A percentile compares a stretch with the other conserved stretches of the same genome.
phyloP scores from a whole-genome alignment of 1,140 invertebrate species.

The Piezodorus guildinii region DNA sequence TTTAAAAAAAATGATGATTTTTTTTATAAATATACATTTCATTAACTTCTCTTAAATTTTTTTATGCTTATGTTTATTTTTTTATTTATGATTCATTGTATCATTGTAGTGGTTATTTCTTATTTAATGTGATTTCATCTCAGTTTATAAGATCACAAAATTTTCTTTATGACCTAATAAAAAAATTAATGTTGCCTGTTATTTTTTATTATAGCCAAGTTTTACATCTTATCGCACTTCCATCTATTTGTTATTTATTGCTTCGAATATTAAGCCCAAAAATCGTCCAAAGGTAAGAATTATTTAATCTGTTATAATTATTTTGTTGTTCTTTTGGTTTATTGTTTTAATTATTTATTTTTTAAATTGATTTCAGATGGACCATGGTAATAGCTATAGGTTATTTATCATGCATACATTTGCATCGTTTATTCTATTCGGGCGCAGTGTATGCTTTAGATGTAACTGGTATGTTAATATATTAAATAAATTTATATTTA shows the following conservation, averaged over 20 bases:
- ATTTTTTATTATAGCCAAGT: constrained; percentile 50
- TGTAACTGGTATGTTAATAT: constrained; percentile 64
- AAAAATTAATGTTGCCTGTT: no score
- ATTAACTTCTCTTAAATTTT: no score
- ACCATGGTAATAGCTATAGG: constrained; percentile 62
- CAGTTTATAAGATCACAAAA: no score
- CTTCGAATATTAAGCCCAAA: constrained; percentile 48
- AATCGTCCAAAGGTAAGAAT: constrained; percentile 47
- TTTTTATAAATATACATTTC: no score
- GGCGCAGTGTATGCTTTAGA: constrained; percentile 82
- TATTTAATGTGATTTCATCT: no score
- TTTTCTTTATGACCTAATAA: no score
- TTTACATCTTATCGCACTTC: constrained; percentile 60
- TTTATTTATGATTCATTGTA: no score
- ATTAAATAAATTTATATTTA: constrained; percentile 15
- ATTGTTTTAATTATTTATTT: constrained; percentile 23
- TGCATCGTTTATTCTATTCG: constrained; percentile 76
- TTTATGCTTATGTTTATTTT: no score
- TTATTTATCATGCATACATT: constrained; percentile 75
- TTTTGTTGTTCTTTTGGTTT: constrained; percentile 27
- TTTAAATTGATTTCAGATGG: constrained; percentile 45
- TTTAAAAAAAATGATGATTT: no score
- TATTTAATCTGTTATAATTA: neutral
- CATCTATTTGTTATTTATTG: constrained; percentile 59
- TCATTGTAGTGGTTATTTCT: no score